Percentiles rank a stretch among this genome's conserved stretches.
Conservation (phyloP, 2,888 invertebrate genomes). For the Drosophila flavopinicola region DNA sequence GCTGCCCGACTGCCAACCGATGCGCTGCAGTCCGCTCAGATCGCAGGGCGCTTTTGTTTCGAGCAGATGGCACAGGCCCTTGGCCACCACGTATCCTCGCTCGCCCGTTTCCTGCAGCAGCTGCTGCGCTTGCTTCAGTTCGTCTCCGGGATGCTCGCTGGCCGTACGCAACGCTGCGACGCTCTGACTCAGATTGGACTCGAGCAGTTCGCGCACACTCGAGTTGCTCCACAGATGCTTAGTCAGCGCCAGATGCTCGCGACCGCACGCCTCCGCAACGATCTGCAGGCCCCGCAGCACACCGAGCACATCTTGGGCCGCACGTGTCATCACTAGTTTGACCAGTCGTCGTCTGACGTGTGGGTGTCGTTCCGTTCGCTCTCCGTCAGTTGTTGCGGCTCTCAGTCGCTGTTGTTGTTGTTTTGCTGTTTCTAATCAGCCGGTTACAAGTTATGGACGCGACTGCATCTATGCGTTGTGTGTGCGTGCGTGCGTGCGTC, state of each 20-base stretch:
- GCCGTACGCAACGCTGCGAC: slow-evolving; percentile 63
- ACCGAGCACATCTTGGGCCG: slow-evolving; percentile 87
- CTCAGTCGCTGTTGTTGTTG: slow-evolving; percentile 1
- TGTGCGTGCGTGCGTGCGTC: slow-evolving; percentile 2
- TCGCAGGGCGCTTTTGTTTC: slow-evolving; percentile 55
- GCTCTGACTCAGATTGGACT: slow-evolving; percentile 67
- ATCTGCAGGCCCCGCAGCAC: slow-evolving; percentile 89
- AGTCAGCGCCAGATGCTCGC: slow-evolving; percentile 87
- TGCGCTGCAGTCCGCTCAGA: slow-evolving; percentile 46
- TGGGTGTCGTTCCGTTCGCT: slow-evolving; percentile 20
- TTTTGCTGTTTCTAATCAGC: too few species aligned
- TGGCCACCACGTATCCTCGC: slow-evolving; percentile 88
- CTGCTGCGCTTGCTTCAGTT: slow-evolving; percentile 83
- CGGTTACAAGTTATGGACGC: slow-evolving; percentile 5
- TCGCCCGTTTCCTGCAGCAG: slow-evolving; percentile 87
- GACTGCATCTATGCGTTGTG: slow-evolving; percentile 8
- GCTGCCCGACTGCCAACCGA: slow-evolving; percentile 22
- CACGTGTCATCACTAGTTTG: slow-evolving; percentile 81
- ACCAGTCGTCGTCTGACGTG: slow-evolving; percentile 22
- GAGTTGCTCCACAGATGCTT: slow-evolving; percentile 89
- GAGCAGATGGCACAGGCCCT: slow-evolving; percentile 88
- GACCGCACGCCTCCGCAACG: slow-evolving; percentile 88
- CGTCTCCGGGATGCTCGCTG: slow-evolving; percentile 72
- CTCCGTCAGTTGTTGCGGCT: slow-evolving; percentile 3
- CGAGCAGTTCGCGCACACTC: slow-evolving; percentile 86